Conservation (phyloP, 2,888 invertebrate species). For the Cosmia trapezina region DNA sequence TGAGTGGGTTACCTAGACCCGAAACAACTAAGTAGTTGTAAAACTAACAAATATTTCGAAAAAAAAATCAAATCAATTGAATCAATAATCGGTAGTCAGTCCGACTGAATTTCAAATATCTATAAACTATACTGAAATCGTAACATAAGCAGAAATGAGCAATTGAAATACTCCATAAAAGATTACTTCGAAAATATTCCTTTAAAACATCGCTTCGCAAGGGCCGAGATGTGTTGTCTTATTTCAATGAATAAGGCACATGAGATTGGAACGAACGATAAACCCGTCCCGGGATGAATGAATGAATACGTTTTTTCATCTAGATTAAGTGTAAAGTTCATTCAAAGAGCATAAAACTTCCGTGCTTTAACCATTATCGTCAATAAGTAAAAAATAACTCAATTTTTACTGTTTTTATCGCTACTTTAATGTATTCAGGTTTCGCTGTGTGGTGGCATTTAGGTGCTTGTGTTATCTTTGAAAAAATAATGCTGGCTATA, state of each 20-base stretch:
- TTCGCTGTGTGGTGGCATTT: slow-evolving; percentile 35
- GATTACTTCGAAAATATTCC: slow-evolving; percentile 44
- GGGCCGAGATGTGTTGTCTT: slow-evolving; percentile 59
- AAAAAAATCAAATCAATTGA: background rate
- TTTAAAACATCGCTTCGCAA: slow-evolving; percentile 41
- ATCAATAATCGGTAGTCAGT: background rate
- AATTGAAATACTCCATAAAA: slow-evolving; percentile 39
- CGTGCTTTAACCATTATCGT: slow-evolving; percentile 60
- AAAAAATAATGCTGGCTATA: slow-evolving; percentile 31
- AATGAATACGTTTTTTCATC: slow-evolving; percentile 63
- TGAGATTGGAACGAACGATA: slow-evolving; percentile 66
- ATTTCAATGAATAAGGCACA: slow-evolving; percentile 68
- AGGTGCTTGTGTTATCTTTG: slow-evolving; percentile 26
- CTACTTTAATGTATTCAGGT: slow-evolving; percentile 41
- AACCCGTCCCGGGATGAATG: slow-evolving; percentile 48
- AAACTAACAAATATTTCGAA: background rate
- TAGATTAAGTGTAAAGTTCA: slow-evolving; percentile 64
- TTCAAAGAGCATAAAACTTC: slow-evolving; percentile 59
- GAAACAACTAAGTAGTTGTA: background rate
- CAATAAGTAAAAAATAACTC: slow-evolving; percentile 60
- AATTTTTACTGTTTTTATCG: slow-evolving; percentile 57
- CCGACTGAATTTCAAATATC: background rate
- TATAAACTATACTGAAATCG: background rate
- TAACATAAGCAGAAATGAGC: slow-evolving; percentile 16
- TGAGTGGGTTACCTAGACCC: background rate